These are phyloP conservation scores for Spinus olivaceus DNA, from an alignment of 2,797 vertebrate genomes.

Conservation along the genomic window DNA sequence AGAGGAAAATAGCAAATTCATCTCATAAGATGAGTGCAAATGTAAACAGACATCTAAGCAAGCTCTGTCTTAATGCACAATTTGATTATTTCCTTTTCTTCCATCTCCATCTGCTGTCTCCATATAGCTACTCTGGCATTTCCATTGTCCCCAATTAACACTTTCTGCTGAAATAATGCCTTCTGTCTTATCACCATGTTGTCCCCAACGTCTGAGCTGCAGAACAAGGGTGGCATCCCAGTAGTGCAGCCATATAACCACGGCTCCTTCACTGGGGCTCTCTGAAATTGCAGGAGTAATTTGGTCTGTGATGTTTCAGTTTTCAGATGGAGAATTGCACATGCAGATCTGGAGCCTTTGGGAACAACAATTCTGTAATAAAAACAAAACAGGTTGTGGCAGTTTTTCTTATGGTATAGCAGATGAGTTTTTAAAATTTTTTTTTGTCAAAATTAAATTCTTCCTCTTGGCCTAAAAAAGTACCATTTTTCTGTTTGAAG, in stretches of 20 bases:
- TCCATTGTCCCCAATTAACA: not conserved
- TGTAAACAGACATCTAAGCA: not conserved
- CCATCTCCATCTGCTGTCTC: not conserved
- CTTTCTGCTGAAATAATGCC: not conserved
- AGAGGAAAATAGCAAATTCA: not conserved
- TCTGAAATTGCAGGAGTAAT: not conserved
- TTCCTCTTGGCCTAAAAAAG: not conserved
- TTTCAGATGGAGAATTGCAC: not conserved
- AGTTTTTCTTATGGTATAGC: not conserved
- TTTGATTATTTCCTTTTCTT: not conserved
- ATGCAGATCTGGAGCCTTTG: not conserved
- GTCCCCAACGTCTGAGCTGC: not conserved
- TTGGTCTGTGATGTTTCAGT: not conserved
- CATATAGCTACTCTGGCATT: not conserved
- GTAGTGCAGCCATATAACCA: not conserved
- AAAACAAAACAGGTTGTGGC: not conserved
- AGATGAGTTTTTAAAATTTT: not conserved
- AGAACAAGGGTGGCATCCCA: not conserved
- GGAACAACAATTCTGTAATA: not conserved
- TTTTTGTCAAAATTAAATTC: constrained; percentile 9
- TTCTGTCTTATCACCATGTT: not conserved
- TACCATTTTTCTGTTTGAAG: not conserved
- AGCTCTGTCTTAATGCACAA: not conserved
- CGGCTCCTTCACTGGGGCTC: not conserved
- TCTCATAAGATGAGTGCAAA: not conserved